Conservation (phyloP, 2,797 vertebrate species). For the Lateolabrax maculatus region DNA sequence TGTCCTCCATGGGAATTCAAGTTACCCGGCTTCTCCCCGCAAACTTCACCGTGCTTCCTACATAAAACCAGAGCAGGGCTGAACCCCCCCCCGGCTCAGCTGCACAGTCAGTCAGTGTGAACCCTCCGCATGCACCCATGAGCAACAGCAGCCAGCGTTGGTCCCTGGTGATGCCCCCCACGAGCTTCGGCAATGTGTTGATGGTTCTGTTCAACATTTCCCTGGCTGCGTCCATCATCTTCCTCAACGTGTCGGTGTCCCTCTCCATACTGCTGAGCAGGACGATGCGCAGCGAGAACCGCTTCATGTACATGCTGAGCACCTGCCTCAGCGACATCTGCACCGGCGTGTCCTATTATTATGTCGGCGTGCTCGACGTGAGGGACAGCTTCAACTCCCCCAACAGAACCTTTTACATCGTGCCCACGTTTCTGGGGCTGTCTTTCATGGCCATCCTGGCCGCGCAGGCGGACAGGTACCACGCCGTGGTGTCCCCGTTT, state of each 20-base stretch:
- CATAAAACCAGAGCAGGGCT: conserved; percentile 36
- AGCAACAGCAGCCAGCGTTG: conserved; percentile 65
- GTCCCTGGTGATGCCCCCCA: conserved; percentile 76
- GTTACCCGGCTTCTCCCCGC: conserved; percentile 1
- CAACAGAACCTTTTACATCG: conserved; percentile 79
- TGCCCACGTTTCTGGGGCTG: conserved; percentile 84
- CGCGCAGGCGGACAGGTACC: conserved; percentile 87
- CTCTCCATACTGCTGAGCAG: conserved; percentile 76
- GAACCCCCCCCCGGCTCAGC: background rate
- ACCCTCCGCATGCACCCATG: conserved; percentile 65
- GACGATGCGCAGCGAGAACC: conserved; percentile 83
- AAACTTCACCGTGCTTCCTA: background rate
- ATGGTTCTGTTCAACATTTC: conserved; percentile 80
- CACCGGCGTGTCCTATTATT: conserved; percentile 85
- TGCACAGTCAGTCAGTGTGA: background rate
- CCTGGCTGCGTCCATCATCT: conserved; percentile 76
- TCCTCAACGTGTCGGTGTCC: conserved; percentile 83
- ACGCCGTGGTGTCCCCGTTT: conserved; percentile 81
- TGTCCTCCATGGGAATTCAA: conserved; percentile 31
- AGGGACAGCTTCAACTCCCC: conserved; percentile 76
- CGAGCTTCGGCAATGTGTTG: conserved; percentile 79
- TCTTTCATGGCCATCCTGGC: conserved; percentile 87
- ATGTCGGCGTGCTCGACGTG: conserved; percentile 83
- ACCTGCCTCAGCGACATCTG: conserved; percentile 87
- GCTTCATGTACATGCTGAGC: conserved; percentile 89